These are phyloP conservation scores for Dynastes hyllus DNA, from an alignment of 2,888 invertebrate genomes.

Conservation along the genomic window DNA sequence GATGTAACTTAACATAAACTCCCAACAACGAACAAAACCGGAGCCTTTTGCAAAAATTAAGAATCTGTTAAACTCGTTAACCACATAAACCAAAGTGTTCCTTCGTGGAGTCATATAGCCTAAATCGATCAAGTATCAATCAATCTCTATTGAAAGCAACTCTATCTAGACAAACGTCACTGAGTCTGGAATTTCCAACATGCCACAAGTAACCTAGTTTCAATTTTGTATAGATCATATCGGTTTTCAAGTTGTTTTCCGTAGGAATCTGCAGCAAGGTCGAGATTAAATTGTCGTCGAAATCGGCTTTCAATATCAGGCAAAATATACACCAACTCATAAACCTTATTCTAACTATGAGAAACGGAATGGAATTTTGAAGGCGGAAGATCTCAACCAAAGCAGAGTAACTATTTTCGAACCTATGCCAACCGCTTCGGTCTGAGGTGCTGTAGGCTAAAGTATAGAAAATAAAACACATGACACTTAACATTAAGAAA, in stretches of 20 bases:
- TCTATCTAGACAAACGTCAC: conserved; percentile 3
- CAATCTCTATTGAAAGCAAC: conserved; percentile 25
- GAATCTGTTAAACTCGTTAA: conserved; percentile 33
- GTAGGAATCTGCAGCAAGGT: conserved; percentile 23
- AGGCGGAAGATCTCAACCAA: conserved; percentile 12
- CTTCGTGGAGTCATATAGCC: conserved; percentile 22
- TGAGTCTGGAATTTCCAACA: not conserved
- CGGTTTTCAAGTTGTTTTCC: conserved; percentile 32
- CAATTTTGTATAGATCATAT: conserved; percentile 23
- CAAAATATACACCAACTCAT: conserved; percentile 30
- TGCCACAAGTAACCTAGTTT: conserved; percentile 15
- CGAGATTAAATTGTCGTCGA: conserved; percentile 42
- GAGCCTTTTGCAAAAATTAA: not conserved
- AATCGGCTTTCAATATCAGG: conserved; percentile 33
- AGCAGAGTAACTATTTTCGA: conserved; percentile 15
- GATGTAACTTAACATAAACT: conserved; percentile 6
- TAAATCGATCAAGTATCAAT: conserved; percentile 12
- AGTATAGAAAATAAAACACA: not conserved
- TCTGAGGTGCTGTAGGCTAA: conserved; percentile 16
- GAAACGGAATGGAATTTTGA: not conserved
- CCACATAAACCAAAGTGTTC: conserved; percentile 16
- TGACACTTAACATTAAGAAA: conserved; percentile 21
- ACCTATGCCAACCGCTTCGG: conserved; percentile 13
- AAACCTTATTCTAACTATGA: conserved; percentile 22
- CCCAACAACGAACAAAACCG: conserved; percentile 34